A percentile compares a stretch with the other conserved stretches of the same genome.
Evolutionary conservation across 1,140 invertebrate species (phyloP).

Genomic region (Megalopta genalis): DNA sequence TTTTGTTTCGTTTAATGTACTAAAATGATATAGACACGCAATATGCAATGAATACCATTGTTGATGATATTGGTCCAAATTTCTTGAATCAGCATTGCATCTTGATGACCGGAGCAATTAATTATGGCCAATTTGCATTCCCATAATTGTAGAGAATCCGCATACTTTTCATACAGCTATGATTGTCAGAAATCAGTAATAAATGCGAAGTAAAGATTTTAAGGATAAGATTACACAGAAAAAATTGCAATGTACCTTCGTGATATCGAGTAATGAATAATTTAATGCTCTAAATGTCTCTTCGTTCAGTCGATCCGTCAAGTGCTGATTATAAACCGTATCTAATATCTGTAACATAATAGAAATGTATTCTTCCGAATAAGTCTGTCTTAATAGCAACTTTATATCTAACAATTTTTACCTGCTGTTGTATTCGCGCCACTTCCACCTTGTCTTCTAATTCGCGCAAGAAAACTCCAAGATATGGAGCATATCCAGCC

Average conservation of each 20-base stretch:
- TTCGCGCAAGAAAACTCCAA: conserved; percentile 93
- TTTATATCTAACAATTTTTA: conserved; percentile 50
- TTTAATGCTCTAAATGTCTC: conserved; percentile 81
- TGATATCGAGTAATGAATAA: conserved; percentile 84
- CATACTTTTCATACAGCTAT: conserved; percentile 91
- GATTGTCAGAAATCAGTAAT: not conserved
- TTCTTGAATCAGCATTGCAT: conserved; percentile 87
- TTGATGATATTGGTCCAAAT: conserved; percentile 90
- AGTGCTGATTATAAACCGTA: conserved; percentile 81
- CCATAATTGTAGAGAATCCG: conserved; percentile 89
- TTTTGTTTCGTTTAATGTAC: not conserved
- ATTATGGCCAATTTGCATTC: conserved; percentile 93
- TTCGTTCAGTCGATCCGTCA: conserved; percentile 67
- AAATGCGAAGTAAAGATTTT: not conserved
- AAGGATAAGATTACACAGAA: not conserved
- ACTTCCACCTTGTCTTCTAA: conserved; percentile 97
- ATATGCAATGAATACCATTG: conserved; percentile 80
- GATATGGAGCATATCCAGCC: conserved; percentile 86
- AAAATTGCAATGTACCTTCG: conserved; percentile 79
- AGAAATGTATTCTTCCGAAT: not conserved
- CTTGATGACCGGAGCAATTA: conserved; percentile 90
- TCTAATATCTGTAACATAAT: conserved; percentile 82
- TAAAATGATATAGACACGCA: conserved; percentile 55
- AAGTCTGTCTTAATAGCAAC: too few species aligned
- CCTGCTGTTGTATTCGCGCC: conserved; percentile 87